Conservation (phyloP, 2,113 vertebrate species). For the Emberiza fucata region DNA sequence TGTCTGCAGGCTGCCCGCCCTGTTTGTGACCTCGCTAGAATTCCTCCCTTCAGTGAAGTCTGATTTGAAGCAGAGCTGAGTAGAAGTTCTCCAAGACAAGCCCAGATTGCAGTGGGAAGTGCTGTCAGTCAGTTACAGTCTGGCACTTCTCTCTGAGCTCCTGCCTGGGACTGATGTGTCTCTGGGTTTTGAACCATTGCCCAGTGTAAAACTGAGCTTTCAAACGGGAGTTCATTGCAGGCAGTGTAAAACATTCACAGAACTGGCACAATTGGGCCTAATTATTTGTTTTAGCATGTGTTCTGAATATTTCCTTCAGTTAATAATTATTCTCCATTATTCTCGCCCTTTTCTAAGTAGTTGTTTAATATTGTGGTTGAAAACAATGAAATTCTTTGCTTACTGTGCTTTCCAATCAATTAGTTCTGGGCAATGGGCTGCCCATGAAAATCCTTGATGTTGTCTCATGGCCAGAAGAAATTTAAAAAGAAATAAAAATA, state of each 20-base stretch:
- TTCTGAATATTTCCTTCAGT: background rate
- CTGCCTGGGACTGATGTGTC: background rate
- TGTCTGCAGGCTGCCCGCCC: background rate
- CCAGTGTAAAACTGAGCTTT: background rate
- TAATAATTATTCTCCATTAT: slow-evolving; percentile 14
- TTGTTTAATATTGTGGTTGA: background rate
- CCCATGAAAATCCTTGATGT: background rate
- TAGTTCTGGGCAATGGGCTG: slow-evolving; percentile 16
- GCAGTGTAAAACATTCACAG: background rate
- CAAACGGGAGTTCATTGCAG: background rate
- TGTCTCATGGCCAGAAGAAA: slow-evolving; percentile 27
- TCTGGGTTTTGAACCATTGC: slow-evolving; percentile 17
- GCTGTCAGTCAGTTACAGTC: slow-evolving; percentile 23
- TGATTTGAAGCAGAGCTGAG: background rate
- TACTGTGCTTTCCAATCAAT: background rate
- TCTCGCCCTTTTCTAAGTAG: background rate
- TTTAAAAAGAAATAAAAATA: background rate
- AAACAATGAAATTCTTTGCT: slow-evolving; percentile 18
- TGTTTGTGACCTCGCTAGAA: background rate
- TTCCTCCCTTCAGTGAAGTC: background rate
- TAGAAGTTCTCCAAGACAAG: background rate
- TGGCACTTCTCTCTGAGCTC: background rate
- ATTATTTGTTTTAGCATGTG: slow-evolving; percentile 6
- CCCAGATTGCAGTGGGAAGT: slow-evolving; percentile 28
- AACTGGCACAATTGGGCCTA: background rate